A percentile compares a stretch with the other conserved stretches of the same genome.
These are phyloP conservation scores for Orthosia cruda DNA, from an alignment of 2,888 invertebrate species.

Conservation along the genomic window DNA sequence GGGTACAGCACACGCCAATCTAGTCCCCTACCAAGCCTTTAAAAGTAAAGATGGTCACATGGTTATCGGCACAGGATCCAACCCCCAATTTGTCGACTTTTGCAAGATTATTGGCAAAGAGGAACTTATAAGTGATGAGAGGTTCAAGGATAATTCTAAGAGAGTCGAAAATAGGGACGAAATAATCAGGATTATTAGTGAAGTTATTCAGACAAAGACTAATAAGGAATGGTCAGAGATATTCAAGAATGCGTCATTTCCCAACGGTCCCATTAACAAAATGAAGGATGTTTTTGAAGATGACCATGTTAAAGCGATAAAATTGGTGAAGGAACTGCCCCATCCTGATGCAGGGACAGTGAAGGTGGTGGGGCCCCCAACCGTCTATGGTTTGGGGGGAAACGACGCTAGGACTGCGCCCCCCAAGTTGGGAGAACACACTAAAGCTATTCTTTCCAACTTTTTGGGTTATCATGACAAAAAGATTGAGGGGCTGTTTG, in stretches of 20 bases:
- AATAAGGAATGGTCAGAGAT: constrained; percentile 94
- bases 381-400: constrained; percentile 94
- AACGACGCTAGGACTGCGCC: constrained; percentile 95
- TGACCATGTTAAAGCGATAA: constrained; percentile 95
- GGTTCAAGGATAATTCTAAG: constrained; percentile 94
- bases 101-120: constrained; percentile 93
- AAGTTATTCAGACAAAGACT: constrained; percentile 92
- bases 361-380: constrained; percentile 97
- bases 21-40: constrained; percentile 98
- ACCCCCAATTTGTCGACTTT: constrained; percentile 95
- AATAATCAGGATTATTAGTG: constrained; percentile 93
- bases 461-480: constrained; percentile 93
- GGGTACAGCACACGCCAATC: constrained; percentile 98
- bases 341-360: constrained; percentile 94
- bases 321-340: constrained; percentile 94
- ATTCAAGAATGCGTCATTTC: constrained; percentile 95
- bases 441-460: constrained; percentile 94
- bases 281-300: constrained; percentile 97
- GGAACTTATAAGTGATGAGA: constrained; percentile 92
- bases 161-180: constrained; percentile 95
- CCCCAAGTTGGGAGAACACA: constrained; percentile 97
- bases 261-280: constrained; percentile 97
- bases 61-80: constrained; percentile 97
- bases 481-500: constrained; percentile 92
- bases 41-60: constrained; percentile 96